phyloP scores from a whole-genome alignment of 2,113 vertebrate genomes.

The Cyanoliseus patagonus region DNA sequence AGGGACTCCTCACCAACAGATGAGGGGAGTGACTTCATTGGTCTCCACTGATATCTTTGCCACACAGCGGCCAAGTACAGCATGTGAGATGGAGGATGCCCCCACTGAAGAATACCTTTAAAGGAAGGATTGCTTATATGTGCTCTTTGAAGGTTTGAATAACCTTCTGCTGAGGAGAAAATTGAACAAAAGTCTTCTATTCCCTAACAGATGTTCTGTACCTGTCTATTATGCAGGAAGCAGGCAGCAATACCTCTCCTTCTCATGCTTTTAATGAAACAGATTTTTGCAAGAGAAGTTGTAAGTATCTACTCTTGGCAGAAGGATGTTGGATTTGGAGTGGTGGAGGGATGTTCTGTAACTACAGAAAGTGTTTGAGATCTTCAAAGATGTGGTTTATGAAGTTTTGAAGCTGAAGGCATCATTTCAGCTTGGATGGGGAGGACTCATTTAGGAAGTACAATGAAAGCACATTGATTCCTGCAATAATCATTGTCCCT shows the following conservation, averaged over 20 bases:
- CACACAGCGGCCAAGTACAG: neutral
- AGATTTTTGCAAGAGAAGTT: neutral
- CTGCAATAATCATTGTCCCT: neutral
- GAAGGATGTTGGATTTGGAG: neutral
- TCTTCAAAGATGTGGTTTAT: neutral
- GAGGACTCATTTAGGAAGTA: neutral
- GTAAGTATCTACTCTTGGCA: neutral
- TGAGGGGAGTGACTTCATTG: neutral
- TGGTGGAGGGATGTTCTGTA: neutral
- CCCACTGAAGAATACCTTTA: rapidly evolving
- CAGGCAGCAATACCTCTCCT: neutral
- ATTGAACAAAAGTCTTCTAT: neutral
- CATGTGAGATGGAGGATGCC: neutral
- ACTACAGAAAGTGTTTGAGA: neutral
- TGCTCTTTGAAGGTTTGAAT: neutral
- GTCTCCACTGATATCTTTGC: neutral
- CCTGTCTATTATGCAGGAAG: neutral
- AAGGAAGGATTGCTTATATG: neutral
- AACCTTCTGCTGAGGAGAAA: neutral
- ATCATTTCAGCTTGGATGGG: neutral
- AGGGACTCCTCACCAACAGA: neutral
- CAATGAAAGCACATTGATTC: neutral
- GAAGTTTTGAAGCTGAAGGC: neutral
- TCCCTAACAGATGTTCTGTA: neutral
- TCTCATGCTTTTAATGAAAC: neutral